These are phyloP conservation scores for Melanotaenia pygmaea DNA, from an alignment of 2,797 vertebrate genomes.

Conservation along the genomic window DNA sequence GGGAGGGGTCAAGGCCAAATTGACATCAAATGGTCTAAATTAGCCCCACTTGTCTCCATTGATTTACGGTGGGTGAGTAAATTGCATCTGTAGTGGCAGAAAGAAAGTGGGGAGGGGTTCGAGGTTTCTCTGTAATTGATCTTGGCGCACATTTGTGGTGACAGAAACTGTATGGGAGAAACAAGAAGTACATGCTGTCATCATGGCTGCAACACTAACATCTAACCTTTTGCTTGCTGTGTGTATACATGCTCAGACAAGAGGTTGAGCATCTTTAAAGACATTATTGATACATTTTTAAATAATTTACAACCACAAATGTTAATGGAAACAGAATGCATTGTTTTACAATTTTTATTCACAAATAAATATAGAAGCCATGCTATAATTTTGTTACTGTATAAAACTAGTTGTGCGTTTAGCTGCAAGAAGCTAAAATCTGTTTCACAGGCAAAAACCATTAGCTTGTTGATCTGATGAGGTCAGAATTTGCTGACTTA, in stretches of 20 bases:
- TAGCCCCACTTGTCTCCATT: conserved; percentile 83
- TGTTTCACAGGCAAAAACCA: background rate
- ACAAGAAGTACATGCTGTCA: conserved; percentile 25
- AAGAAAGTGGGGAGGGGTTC: conserved; percentile 48
- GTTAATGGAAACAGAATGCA: background rate
- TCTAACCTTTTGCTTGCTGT: conserved; percentile 43
- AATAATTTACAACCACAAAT: background rate
- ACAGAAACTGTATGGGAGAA: conserved; percentile 39
- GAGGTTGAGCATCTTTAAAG: background rate
- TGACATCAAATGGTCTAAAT: conserved; percentile 86
- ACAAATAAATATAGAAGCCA: background rate
- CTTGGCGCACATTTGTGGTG: conserved; percentile 44
- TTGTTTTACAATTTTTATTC: background rate
- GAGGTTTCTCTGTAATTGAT: conserved; percentile 77
- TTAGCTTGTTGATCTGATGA: conserved; percentile 1
- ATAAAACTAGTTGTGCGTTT: background rate
- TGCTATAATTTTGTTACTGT: background rate
- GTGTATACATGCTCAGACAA: background rate
- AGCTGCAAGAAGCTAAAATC: background rate
- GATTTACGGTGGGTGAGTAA: conserved; percentile 82
- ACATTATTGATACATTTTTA: background rate
- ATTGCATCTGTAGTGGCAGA: conserved; percentile 77
- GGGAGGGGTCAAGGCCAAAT: conserved; percentile 83
- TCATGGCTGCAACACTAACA: conserved; percentile 44
- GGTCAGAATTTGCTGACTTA: background rate